These are phyloP conservation scores for Margaritifera margaritifera DNA, from an alignment of 2,888 invertebrate genomes.

Conservation along the genomic window DNA sequence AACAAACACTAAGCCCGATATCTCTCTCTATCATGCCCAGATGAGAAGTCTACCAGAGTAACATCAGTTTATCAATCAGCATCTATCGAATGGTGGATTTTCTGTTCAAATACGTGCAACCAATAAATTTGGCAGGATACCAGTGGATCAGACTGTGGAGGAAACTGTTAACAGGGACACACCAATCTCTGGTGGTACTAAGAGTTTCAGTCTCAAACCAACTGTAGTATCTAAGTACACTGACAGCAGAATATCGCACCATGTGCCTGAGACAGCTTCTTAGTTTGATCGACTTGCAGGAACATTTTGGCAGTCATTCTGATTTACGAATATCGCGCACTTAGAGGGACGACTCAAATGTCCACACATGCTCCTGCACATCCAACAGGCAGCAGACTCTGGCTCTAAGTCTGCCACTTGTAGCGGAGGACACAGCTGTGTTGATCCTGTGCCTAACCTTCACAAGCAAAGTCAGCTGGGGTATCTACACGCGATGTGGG, in stretches of 20 bases:
- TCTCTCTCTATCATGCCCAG: too few relatives aligned
- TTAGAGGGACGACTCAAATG: conserved; percentile 7
- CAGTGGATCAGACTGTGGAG: conserved; percentile 33
- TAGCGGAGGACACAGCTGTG: too few relatives aligned
- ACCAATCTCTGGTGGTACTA: conserved; percentile 36
- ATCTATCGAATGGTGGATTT: conserved; percentile 25
- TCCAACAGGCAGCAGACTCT: too few relatives aligned
- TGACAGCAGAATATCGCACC: conserved; percentile 31
- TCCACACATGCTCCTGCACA: too few relatives aligned
- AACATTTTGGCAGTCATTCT: not conserved
- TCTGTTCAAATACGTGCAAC: conserved; percentile 27
- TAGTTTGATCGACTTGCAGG: not conserved
- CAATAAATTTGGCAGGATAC: conserved; percentile 36
- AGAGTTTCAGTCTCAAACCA: conserved; percentile 29
- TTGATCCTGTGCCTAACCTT: too few relatives aligned
- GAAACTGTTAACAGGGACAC: conserved; percentile 38
- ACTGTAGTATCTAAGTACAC: conserved; percentile 27
- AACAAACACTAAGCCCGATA: not conserved
- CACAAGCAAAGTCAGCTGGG: too few relatives aligned
- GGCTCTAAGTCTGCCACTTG: too few relatives aligned
- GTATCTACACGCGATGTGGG: too few relatives aligned
- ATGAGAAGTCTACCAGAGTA: too few relatives aligned
- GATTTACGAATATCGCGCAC: conserved; percentile 1
- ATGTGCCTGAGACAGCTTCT: conserved; percentile 13
- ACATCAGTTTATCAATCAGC: conserved; percentile 11